A percentile compares a stretch with the other conserved stretches of the same genome.
Conservation (phyloP, 2,113 vertebrate species). For the Oncorhynchus kisutch region DNA sequence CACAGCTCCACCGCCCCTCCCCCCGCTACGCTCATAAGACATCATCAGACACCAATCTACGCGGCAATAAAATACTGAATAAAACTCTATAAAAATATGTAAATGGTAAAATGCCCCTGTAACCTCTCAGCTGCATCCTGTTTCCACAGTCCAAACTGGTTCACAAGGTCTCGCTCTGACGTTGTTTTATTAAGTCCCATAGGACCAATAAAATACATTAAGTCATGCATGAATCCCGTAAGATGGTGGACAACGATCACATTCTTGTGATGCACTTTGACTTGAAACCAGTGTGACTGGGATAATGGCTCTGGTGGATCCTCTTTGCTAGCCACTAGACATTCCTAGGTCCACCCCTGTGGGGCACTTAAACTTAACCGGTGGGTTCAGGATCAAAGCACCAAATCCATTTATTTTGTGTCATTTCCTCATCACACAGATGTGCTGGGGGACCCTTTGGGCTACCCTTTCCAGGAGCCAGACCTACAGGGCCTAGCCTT, state of each 20-base stretch:
- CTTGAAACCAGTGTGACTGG: conserved; percentile 6
- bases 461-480: conserved; percentile 79
- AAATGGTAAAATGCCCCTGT: conserved; percentile 45
- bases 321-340: not conserved
- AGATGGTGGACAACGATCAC: conserved; percentile 25
- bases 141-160: conserved; percentile 49
- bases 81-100: conserved; percentile 8
- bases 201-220: conserved; percentile 44
- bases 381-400: no score
- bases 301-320: not conserved
- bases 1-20: conserved; percentile 16
- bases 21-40: conserved; percentile 27
- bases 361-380: not conserved
- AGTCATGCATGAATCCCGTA: conserved; percentile 50
- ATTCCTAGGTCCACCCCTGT: not conserved
- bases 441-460: conserved; percentile 83
- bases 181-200: conserved; percentile 57
- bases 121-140: conserved; percentile 77
- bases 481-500: conserved; percentile 83
- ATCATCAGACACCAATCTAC: conserved; percentile 30
- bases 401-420: not conserved
- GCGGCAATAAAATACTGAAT: conserved; percentile 21
- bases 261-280: conserved; percentile 42
- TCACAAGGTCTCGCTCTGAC: conserved; percentile 50
- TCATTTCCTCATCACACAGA: conserved; percentile 66